A percentile compares a stretch with the other conserved stretches of the same genome.
phyloP scores from a whole-genome alignment of 2,888 invertebrate genomes.

The Hoplodrina ambigua region DNA sequence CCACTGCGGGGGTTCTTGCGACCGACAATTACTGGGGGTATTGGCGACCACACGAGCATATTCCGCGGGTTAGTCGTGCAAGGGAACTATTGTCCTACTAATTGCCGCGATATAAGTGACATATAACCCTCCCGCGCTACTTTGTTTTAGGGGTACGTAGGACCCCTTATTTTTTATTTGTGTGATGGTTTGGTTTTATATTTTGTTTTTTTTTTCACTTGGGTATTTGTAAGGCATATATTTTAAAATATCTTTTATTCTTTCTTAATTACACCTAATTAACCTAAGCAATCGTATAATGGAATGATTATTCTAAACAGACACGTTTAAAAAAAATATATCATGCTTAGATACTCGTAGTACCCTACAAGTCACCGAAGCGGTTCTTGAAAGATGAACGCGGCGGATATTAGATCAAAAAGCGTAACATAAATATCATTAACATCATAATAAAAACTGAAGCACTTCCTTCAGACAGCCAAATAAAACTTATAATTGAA shows the following conservation, averaged over 20 bases:
- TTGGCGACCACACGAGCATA: conserved; percentile 72
- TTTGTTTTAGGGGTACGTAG: conserved; percentile 50
- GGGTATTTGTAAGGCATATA: no score
- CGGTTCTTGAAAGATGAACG: not conserved
- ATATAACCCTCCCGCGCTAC: conserved; percentile 60
- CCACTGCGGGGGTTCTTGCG: conserved; percentile 44
- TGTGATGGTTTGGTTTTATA: conserved; percentile 22
- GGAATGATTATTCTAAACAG: no score
- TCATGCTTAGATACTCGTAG: not conserved
- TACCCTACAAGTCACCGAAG: not conserved
- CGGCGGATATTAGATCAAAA: not conserved
- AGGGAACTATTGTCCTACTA: conserved; percentile 64
- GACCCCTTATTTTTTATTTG: conserved; percentile 43
- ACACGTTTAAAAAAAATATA: not conserved
- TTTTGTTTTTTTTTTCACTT: not conserved
- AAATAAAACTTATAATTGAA: conserved; percentile 27
- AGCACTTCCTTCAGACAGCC: conserved; percentile 19
- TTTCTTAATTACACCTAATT: no score
- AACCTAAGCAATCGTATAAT: no score
- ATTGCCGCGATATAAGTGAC: conserved; percentile 66
- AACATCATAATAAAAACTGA: conserved; percentile 36
- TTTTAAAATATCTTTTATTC: no score
- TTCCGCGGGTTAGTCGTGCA: conserved; percentile 71
- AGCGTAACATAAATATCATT: conserved; percentile 31
- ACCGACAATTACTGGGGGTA: conserved; percentile 58